phyloP scores from a whole-genome alignment of 1,140 invertebrate species.

The Drosophila hydei region DNA sequence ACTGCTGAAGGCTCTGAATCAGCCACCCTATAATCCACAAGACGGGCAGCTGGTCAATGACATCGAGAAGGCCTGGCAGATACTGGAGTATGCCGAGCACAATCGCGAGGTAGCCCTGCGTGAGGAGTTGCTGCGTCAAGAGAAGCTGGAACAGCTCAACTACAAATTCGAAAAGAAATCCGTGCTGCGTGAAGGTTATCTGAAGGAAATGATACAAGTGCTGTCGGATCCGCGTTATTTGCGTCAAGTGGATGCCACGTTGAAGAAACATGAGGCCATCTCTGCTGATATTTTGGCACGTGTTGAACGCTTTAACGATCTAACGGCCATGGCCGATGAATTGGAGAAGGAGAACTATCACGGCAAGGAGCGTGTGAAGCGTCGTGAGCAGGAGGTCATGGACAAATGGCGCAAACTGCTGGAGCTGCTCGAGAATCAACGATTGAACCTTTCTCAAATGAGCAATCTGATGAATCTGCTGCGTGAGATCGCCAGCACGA shows the following conservation, averaged over 20 bases:
- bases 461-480: slow-evolving; percentile 93
- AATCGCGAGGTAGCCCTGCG: slow-evolving; percentile 95
- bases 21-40: slow-evolving; percentile 94
- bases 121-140: slow-evolving; percentile 95
- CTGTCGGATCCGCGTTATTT: slow-evolving; percentile 96
- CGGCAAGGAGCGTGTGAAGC: slow-evolving; percentile 91
- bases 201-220: slow-evolving; percentile 99
- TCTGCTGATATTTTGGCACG: slow-evolving; percentile 97
- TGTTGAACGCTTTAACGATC: slow-evolving; percentile 96
- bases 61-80: slow-evolving; percentile 96
- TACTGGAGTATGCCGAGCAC: slow-evolving; percentile 97
- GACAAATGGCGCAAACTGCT: slow-evolving; percentile 94
- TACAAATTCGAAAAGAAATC: slow-evolving; percentile 97
- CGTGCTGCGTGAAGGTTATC: slow-evolving; percentile 89
- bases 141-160: slow-evolving; percentile 96
- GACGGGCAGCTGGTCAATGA: slow-evolving; percentile 97
- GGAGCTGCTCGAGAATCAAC: slow-evolving; percentile 93
- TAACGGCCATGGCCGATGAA: slow-evolving; percentile 96
- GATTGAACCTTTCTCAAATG: slow-evolving; percentile 90
- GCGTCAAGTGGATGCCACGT: slow-evolving; percentile 96
- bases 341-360: slow-evolving; percentile 96
- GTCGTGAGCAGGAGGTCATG: slow-evolving; percentile 94
- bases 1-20: slow-evolving; percentile 95
- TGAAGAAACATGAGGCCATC: slow-evolving; percentile 99
- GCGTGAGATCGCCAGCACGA: slow-evolving; percentile 96